phyloP scores from a whole-genome alignment of 2,113 vertebrate species.

The Callipepla californica region DNA sequence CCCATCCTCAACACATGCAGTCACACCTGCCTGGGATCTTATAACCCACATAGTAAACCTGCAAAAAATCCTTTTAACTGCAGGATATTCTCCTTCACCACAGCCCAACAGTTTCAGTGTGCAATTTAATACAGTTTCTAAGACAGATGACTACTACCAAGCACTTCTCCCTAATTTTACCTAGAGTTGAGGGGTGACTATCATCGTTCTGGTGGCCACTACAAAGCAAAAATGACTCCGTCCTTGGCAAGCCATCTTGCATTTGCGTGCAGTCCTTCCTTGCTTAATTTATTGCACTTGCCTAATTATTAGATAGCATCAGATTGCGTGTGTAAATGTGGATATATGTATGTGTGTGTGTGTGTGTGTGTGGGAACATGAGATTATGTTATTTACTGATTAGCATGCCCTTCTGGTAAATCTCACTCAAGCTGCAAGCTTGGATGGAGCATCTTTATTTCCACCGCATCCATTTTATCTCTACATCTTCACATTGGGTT shows the following conservation, averaged over 20 bases:
- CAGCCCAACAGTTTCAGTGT: not conserved
- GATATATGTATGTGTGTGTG: not conserved
- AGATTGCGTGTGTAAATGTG: not conserved
- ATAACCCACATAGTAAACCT: not conserved
- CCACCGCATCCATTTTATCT: not conserved
- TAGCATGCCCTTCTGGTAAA: conserved; percentile 26
- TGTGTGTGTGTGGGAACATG: not conserved
- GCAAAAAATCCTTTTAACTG: not conserved
- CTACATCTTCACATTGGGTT: not conserved
- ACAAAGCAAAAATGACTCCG: not conserved
- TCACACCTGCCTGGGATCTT: not conserved
- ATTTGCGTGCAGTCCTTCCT: not conserved
- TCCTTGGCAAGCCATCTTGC: not conserved
- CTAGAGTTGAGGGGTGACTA: not conserved
- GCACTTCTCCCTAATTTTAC: not conserved
- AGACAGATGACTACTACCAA: not conserved
- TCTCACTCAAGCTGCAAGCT: not conserved
- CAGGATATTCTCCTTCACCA: not conserved
- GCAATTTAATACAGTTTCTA: not conserved
- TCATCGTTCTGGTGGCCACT: not conserved
- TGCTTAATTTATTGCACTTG: not conserved
- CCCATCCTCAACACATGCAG: fast-evolving
- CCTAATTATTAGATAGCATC: not conserved
- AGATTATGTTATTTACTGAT: not conserved
- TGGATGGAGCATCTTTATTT: not conserved